These are phyloP conservation scores for Euwallacea similis DNA, from an alignment of 1,140 invertebrate genomes.

Conservation along the genomic window DNA sequence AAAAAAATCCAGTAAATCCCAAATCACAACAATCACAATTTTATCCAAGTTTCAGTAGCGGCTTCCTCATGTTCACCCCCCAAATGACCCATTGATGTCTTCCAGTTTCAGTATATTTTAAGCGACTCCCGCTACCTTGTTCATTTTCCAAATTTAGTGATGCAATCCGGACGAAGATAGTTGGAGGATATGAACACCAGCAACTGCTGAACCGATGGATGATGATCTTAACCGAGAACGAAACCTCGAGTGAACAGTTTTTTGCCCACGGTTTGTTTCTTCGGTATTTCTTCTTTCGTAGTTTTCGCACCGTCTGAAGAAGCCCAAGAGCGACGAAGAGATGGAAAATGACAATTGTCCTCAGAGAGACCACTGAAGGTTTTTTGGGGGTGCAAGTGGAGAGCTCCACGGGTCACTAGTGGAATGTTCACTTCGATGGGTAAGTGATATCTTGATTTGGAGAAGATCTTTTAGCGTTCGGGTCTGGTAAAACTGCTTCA, in stretches of 20 bases:
- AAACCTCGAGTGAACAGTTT: slow-evolving; percentile 34
- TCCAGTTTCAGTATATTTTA: background rate
- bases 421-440: too few species aligned
- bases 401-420: too few species aligned
- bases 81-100: too few species aligned
- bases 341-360: too few species aligned
- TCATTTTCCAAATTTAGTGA: background rate
- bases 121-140: too few species aligned
- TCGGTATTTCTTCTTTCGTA: slow-evolving; percentile 27
- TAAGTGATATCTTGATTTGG: too few species aligned
- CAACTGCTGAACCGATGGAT: background rate
- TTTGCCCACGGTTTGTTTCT: slow-evolving; percentile 20
- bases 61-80: slow-evolving; percentile 13
- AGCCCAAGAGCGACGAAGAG: too few species aligned
- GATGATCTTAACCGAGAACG: slow-evolving; percentile 22
- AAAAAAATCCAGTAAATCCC: background rate
- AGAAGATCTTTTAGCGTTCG: background rate
- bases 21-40: slow-evolving; percentile 1
- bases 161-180: slow-evolving; percentile 6
- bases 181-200: slow-evolving; percentile 10
- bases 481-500: slow-evolving; percentile 5
- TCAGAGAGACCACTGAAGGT: too few species aligned
- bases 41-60: slow-evolving; percentile 15
- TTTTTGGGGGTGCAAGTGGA: too few species aligned
- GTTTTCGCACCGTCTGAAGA: slow-evolving; percentile 21